Evolutionary conservation across 1,140 invertebrate genomes (phyloP), one percentile per base, ranked within the genome.

Genomic region (Acromyrmex echinatior): DNA sequence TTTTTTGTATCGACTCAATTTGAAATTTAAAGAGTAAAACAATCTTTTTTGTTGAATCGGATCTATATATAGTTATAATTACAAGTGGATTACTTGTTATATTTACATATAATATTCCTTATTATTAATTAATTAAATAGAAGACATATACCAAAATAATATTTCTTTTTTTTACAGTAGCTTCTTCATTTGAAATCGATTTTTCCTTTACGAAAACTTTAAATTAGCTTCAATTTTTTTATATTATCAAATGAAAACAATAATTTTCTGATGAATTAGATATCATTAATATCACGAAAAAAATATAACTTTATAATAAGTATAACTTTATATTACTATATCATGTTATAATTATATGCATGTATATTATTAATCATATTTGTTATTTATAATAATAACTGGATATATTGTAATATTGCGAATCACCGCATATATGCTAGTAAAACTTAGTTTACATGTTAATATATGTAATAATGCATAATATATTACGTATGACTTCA

Each of bases 361-460:
- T 28, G 25, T 31, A 7, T 65, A 14, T 16, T 21, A 14, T 35
- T 66, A 66, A 49, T 3, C 14, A 79, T 66, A 79, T 66, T 79
- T 21, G 25, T 58, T 28, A 60, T 76, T 76, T 60, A 21, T 21
- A 28, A 2, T 35, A 28, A 2, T 35, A 76, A 35, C 12, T 16
- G 35, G 10, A 25, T 53, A 60, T 21, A 58, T 58, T 74, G 28
- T 31, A 58, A n/a, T 51, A 78, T 63, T n/a, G 31, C 73, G 16
- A 31, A 18, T 63, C 10, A 62, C 7, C 16, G 14, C 9, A 28
- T 21, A 78, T 18, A 35, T 9, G 31, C 25, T 65, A 16, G 12
- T 10, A 21, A 79, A 51, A 39, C 18, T 65, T 79, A 45, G 14
- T 74, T 74, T 74, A 63, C 45, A 63, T 66, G 35, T 79, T 79